Base-by-base conservation (phyloP, 1,140 invertebrate species). In the Trachymyrmex cornetzi region DNA sequence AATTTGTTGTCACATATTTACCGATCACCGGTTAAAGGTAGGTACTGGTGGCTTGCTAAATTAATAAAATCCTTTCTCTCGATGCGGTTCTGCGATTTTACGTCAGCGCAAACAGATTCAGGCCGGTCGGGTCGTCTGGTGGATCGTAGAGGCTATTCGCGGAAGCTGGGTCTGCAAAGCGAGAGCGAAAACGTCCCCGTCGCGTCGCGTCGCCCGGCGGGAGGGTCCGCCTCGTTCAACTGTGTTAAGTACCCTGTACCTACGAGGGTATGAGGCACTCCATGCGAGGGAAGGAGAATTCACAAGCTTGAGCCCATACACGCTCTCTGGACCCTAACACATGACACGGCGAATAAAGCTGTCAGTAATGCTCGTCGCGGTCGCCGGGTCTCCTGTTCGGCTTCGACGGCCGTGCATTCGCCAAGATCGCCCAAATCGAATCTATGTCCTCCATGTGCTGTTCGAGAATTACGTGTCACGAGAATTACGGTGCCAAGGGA, bases 171-270 rank as follows among this genome's bases (percentile, higher is more conserved):
- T 14, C n/a, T 5, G 53, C 67, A 1, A 14, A 81, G 53, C 34
- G 34, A 34, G 69, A 34, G 30, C 50, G 27, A 27, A 53, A 63
- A 61, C 24, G 85, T 86, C 19, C 72, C 38, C 61, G 38, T 81
- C 44, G 53, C 64, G 9, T 55, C 19, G 53, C 53, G n/a, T 55
- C 53, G 53, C 19, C 30, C 30, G 66, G 77, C 89, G 64, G 61
- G 87, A 91, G 90, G 90, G 89, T 89, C 84, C 77, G 74, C 66
- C 55, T 22, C 24, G 27, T 85, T 91, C 90, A 91, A 91, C 89
- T 87, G 77, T 69, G 85, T 86, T 80, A 86, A 86, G 72, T 85
- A 55, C 80, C 55, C 69, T 50, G 14, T 75, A 85, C 61, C 82
- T 85, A 85, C 74, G 48, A 44, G 59, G 69, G 30, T 34, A 34